phyloP scores from a whole-genome alignment of 2,113 vertebrate genomes.

The Oncorhynchus tshawytscha region DNA sequence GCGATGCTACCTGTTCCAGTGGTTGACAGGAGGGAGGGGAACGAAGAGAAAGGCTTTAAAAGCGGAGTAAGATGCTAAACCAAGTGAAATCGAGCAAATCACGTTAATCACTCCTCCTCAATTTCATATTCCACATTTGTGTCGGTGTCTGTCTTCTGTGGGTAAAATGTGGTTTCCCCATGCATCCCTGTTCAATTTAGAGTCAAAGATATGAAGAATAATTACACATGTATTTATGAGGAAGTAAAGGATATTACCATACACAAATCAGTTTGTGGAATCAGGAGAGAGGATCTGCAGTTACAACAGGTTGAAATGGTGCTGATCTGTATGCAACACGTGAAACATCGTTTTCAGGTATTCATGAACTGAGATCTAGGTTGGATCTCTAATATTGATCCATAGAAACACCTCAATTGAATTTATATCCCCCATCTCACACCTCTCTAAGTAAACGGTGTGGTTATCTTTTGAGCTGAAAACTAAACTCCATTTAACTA shows the following conservation, averaged over 20 bases:
- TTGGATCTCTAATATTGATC: conserved; percentile 72
- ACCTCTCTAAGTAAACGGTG: conserved; percentile 29
- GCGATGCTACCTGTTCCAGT: conserved; percentile 89
- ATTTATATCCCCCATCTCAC: conserved; percentile 69
- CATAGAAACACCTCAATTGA: conserved; percentile 66
- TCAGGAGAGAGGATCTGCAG: neutral
- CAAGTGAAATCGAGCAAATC: conserved; percentile 17
- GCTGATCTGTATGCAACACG: conserved; percentile 47
- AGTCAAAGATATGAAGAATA: conserved; percentile 11
- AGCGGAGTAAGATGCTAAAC: neutral
- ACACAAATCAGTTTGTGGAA: conserved; percentile 13
- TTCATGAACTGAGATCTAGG: conserved; percentile 72
- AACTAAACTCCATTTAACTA: conserved; percentile 35
- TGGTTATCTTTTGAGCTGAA: conserved; percentile 32
- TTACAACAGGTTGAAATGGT: neutral
- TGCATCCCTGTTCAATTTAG: neutral
- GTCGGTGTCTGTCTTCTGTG: neutral
- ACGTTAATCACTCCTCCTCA: conserved; percentile 5
- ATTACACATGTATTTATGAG: neutral
- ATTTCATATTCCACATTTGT: conserved; percentile 4
- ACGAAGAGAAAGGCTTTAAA: conserved; percentile 28
- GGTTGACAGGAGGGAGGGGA: conserved; percentile 68
- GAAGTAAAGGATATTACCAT: conserved; percentile 29
- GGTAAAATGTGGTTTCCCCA: neutral
- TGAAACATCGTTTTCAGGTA: conserved; percentile 62